Base-by-base conservation (phyloP, 2,797 vertebrate genomes). In the Scarus forsteni region DNA sequence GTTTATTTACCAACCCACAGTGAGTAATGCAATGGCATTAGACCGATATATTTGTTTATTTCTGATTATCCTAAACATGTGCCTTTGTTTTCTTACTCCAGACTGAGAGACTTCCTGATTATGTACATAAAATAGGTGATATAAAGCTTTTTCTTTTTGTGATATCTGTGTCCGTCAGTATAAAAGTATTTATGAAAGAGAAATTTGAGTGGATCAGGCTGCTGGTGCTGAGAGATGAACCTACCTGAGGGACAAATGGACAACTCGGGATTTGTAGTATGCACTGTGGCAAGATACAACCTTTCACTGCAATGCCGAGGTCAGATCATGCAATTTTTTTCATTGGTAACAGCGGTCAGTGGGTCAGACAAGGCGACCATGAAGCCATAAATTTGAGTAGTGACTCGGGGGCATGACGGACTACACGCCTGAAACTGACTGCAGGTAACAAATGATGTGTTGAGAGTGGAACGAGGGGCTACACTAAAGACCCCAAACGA, bases 171-270 rank as follows among this genome's bases (percentile, higher is more conserved):
- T 12, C 75, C 27, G 51, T 27, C 40, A n/a, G 54, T 52, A 35
- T 36, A 74, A 61, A 1, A 3, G 34, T 0, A 19, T 71, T 6
- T 14, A 34, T 46, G 49, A 73, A 48, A 42, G 54, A 59, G 27
- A 39, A 13, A 12, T 39, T 48, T 66, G 12, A 54, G 38, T 35
- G 44, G 64, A 56, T 70, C 46, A 66, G 48, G 38, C 49, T 55
- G 53, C 18, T 75, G 69, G 69, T 73, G 73, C 62, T 60, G 27
- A 42, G 58, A 71, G 18, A 57, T 50, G 81, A 77, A 83, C 81
- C 88, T 83, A 63, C 54, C 50, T 66, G 53, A 80, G 40, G 72
- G 70, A 88, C 40, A 79, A 62, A 55, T 16, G 45, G 66, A 70
- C 81, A 54, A 16, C 14, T 46, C 63, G 63, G 58, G 50, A 63